Percentiles rank a stretch among this genome's conserved stretches.
These are phyloP conservation scores for Ochotona curzoniae DNA, from an alignment of 2,113 vertebrate species.

Conservation along the genomic window DNA sequence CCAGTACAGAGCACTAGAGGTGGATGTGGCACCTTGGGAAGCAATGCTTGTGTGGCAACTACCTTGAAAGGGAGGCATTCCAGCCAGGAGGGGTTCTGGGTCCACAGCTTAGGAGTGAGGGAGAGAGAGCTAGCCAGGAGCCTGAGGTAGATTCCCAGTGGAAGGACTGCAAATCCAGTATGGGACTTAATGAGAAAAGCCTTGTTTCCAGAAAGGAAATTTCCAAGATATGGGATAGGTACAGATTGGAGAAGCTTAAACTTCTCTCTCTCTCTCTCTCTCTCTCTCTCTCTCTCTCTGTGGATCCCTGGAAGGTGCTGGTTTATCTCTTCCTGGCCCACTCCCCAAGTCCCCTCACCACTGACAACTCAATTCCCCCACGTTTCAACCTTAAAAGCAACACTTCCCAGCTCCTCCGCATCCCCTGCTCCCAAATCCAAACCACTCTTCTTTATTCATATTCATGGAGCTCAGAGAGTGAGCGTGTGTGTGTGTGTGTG, in stretches of 20 bases:
- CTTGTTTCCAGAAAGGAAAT: background rate
- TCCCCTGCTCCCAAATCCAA: background rate
- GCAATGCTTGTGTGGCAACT: background rate
- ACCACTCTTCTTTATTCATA: background rate
- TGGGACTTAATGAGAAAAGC: background rate
- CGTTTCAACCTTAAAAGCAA: conserved; percentile 1
- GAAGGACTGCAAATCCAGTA: background rate
- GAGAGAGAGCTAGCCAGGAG: background rate
- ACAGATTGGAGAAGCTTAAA: too few species aligned
- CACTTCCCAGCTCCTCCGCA: background rate
- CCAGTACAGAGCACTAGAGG: background rate
- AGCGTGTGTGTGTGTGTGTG: background rate
- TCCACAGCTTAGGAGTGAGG: background rate
- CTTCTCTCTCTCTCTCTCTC: background rate
- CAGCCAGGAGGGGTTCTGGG: too few species aligned
- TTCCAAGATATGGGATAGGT: background rate
- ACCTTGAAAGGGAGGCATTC: background rate
- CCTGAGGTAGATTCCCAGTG: background rate
- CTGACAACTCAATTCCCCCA: background rate
- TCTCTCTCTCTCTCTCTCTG: background rate
- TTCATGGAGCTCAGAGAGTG: background rate
- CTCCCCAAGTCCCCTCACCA: background rate
- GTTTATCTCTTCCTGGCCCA: background rate
- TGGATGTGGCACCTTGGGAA: background rate
- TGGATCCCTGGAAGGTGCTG: background rate